phyloP scores from a whole-genome alignment of 2,113 vertebrate genomes.

The Galeopterus variegatus region DNA sequence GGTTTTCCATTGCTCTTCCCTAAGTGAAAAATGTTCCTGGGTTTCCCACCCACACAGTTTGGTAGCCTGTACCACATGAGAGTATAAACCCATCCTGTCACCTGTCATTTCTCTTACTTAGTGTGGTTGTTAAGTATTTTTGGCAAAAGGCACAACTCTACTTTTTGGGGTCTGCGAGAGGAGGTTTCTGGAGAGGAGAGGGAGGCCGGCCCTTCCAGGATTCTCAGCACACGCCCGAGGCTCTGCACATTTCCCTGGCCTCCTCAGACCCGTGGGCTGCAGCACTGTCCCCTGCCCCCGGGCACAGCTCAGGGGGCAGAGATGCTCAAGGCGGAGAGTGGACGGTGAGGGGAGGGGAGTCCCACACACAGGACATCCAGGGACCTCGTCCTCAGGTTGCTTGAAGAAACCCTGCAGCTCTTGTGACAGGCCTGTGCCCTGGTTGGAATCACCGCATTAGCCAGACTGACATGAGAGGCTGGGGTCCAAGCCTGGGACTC shows the following conservation, averaged over 20 bases:
- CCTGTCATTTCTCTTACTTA: not conserved
- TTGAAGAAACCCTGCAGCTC: not conserved
- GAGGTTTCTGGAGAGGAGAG: not conserved
- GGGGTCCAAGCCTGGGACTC: not conserved
- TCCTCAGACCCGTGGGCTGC: not conserved
- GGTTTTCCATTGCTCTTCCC: not conserved
- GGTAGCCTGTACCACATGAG: rapidly evolving
- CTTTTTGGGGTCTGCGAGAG: rapidly evolving
- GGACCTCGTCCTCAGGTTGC: rapidly evolving
- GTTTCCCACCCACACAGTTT: not conserved
- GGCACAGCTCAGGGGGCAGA: not conserved
- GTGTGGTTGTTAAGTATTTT: not conserved
- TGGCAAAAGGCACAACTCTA: not conserved
- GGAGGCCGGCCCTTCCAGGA: not conserved
- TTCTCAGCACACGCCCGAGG: not conserved
- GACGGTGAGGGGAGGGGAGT: rapidly evolving
- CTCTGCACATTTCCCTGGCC: not conserved
- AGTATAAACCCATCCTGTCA: rapidly evolving
- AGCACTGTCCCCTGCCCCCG: rapidly evolving
- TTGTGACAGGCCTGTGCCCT: not conserved
- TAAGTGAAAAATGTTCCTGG: not conserved
- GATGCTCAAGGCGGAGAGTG: not conserved
- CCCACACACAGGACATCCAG: not conserved
- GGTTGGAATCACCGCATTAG: not conserved
- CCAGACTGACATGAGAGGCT: not conserved